Evolutionary conservation across 2,888 invertebrate genomes (phyloP), one percentile per base, ranked within the genome.

Genomic region (Mellilla xanthometata): DNA sequence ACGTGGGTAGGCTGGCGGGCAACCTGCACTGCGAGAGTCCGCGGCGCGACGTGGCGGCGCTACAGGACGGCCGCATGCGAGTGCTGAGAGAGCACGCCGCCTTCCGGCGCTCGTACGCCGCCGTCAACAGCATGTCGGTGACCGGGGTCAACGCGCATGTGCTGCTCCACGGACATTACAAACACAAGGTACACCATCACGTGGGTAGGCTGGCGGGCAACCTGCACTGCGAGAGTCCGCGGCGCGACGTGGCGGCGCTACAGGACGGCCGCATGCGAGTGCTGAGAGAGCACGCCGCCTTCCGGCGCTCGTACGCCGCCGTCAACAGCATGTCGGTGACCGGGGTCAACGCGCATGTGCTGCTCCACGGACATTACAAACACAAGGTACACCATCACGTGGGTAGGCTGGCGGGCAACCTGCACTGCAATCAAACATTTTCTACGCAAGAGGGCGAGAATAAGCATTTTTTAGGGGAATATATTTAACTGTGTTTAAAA

Each of bases 161-260:
- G n/a, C n/a, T n/a, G n/a, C n/a, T n/a, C n/a, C n/a, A n/a, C n/a
- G n/a, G n/a, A n/a, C n/a, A n/a, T n/a, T n/a, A n/a, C n/a, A n/a
- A n/a, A n/a, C n/a, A n/a, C n/a, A n/a, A n/a, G n/a, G n/a, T n/a
- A n/a, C n/a, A n/a, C n/a, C n/a, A n/a, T n/a, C n/a, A n/a, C 65
- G 84, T 84, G 22, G 92, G 92, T 1, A 56, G 81, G 3, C 89
- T 95, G 41, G 94, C 95, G 0, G 92, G 93, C 0, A 96, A 95
- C 71, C 81, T 95, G 19, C 92, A 95, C 71, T 94, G 84, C 65
- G 81, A 88, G 1, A 77, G 65, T 1, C 93, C 95, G 0, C 79
- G 90, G 2, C 70, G 76, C 30, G 88, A 86, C 15, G 63, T 91
- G 0, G 73, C 74, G 15, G 88, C 88, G 6, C 59, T 92, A 7